Percentiles rank a stretch among this genome's conserved stretches.
These are phyloP conservation scores for Argyra leucocephala DNA, from an alignment of 2,888 invertebrate genomes.

Conservation along the genomic window DNA sequence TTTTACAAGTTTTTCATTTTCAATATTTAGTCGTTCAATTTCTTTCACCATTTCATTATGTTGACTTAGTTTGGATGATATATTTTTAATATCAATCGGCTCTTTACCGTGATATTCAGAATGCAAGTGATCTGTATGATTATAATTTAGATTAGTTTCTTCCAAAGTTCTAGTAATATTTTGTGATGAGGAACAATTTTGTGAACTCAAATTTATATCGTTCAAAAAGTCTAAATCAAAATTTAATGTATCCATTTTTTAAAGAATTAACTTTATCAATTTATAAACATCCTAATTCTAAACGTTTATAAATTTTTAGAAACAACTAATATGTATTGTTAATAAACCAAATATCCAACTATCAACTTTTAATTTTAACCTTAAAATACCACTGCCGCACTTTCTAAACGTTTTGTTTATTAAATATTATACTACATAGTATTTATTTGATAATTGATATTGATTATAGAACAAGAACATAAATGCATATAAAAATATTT, in stretches of 20 bases:
- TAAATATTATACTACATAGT: no score
- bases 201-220: neutral
- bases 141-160: neutral
- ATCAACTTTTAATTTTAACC: neutral
- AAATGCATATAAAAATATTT: no score
- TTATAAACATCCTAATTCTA: no score
- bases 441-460: no score
- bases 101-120: neutral
- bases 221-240: neutral
- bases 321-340: neutral
- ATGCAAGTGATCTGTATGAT: neutral
- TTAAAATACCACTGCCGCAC: no score
- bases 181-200: neutral
- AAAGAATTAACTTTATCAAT: neutral
- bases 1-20: neutral
- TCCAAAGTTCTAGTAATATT: neutral
- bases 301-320: neutral
- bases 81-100: neutral
- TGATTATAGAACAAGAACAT: no score
- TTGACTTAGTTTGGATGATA: neutral
- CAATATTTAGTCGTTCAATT: neutral
- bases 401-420: no score
- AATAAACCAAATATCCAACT: conserved; percentile 5
- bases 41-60: neutral
- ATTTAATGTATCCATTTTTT: neutral